These are phyloP conservation scores for Heliconius cydno DNA, from an alignment of 2,888 invertebrate species.

Conservation along the genomic window DNA sequence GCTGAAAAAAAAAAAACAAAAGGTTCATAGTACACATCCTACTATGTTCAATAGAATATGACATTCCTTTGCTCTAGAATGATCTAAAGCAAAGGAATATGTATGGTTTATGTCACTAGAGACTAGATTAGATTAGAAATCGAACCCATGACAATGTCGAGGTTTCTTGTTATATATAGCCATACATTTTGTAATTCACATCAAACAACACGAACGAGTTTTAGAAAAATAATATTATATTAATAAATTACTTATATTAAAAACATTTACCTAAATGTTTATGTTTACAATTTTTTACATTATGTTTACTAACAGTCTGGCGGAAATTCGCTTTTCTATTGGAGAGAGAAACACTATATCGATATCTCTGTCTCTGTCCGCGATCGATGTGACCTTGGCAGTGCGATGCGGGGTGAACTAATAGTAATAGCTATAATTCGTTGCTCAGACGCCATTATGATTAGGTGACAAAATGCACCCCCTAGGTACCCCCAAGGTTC, in stretches of 20 bases:
- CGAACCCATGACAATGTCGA: too few species aligned
- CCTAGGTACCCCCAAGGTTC: background rate
- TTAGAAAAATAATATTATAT: background rate
- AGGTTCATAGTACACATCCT: too few species aligned
- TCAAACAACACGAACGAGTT: background rate
- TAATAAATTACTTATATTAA: too few species aligned
- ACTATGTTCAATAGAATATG: too few species aligned
- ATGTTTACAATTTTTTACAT: slow-evolving; percentile 18
- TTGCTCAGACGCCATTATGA: slow-evolving; percentile 39
- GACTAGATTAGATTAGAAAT: too few species aligned
- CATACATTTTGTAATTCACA: background rate
- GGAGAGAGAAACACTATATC: slow-evolving; percentile 32
- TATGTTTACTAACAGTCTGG: slow-evolving; percentile 65
- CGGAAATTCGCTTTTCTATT: slow-evolving; percentile 39
- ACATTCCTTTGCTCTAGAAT: too few species aligned
- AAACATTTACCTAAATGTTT: background rate
- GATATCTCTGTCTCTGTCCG: slow-evolving; percentile 50
- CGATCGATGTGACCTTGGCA: slow-evolving; percentile 80
- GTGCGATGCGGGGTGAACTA: slow-evolving; percentile 51
- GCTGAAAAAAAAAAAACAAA: too few species aligned
- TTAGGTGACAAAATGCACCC: slow-evolving; percentile 38
- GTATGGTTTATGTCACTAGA: too few species aligned
- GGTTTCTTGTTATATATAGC: too few species aligned
- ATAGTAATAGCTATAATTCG: slow-evolving; percentile 44
- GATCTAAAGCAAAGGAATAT: too few species aligned